A percentile compares a stretch with the other conserved stretches of the same genome.
Conservation (phyloP, 2,888 invertebrate species). For the Hyalella azteca region DNA sequence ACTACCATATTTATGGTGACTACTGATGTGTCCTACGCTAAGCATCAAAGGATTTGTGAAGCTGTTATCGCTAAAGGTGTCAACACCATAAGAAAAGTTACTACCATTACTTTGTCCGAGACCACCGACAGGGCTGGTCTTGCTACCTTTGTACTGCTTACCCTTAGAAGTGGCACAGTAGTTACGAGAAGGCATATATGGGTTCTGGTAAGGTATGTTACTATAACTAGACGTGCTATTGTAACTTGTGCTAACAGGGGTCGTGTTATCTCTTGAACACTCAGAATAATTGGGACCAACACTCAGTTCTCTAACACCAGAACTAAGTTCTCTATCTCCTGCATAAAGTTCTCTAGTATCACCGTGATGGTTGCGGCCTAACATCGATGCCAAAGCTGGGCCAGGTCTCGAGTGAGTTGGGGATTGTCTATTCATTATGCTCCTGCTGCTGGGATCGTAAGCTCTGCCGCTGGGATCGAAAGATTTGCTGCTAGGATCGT, state of each 20-base stretch:
- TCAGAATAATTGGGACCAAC: background rate
- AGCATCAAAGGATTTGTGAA: conserved; percentile 28
- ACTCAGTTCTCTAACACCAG: background rate
- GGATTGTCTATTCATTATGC: background rate
- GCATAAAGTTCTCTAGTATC: conserved; percentile 1
- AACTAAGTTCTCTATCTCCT: too few relatives aligned
- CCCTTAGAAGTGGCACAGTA: conserved; percentile 25
- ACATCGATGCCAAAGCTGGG: background rate
- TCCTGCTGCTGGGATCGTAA: background rate
- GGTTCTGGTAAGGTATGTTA: conserved; percentile 14
- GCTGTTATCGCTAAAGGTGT: conserved; percentile 18
- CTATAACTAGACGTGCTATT: conserved; percentile 12
- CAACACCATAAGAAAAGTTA: conserved; percentile 10
- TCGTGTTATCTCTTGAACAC: conserved; percentile 18
- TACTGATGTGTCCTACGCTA: background rate
- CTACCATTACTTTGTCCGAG: conserved; percentile 22
- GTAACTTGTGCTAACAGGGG: background rate
- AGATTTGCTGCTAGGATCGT: too few relatives aligned
- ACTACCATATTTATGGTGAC: conserved; percentile 8
- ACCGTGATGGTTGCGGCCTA: background rate
- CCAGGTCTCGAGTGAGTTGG: background rate
- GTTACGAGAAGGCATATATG: conserved; percentile 35
- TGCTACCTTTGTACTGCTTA: conserved; percentile 38
- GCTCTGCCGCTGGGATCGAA: too few relatives aligned
- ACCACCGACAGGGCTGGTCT: conserved; percentile 18